Base-by-base conservation (phyloP, 2,113 vertebrate genomes). In the Hirundichthys speculiger region DNA sequence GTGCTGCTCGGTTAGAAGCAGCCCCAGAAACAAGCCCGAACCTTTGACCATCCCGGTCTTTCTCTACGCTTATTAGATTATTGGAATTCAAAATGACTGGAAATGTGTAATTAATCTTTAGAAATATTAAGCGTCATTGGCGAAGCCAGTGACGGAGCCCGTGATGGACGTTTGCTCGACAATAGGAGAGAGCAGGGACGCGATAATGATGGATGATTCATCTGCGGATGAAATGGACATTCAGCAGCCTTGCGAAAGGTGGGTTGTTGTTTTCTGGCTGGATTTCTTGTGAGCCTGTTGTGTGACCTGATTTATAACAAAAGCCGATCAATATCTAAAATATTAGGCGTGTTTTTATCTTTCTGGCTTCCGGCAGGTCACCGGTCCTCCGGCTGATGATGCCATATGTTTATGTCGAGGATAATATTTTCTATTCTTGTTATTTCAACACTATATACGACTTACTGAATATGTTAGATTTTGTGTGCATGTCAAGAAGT, bases 151-250 rank as follows among this genome's bases (percentile, higher is more conserved):
- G 57, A 57, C 40, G 62, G n/a, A n/a, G n/a, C n/a, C n/a, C n/a
- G n/a, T n/a, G 61, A 92, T 93, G 92, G 92, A 93, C 3, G 82
- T 86, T 39, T 52, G 75, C 56, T 84, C 90, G 16, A 75, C 65
- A 6, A 80, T 38, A 60, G 87, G 85, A 62, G 88, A 91, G 41
- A 88, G 88, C 84, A 83, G 87, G 61, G 90, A 91, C 38, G 88
- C 77, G 73, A 90, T 87, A 58, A 73, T 85, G 83, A 86, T 85
- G 87, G 91, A 91, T 62, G 90, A 91, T 38, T 82, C 83, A 67
- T 73, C 77, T 15, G 27, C 72, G 64, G 82, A 84, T 65, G 89
- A 90, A 24, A 77, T 60, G 82, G 84, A 73, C 22, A 76, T 77
- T 51, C 86, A 62, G 47, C 80, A 85, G 59, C 73, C 77, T 63